These are phyloP conservation scores for Caenorhabditis japonica DNA, from an alignment of 2,888 invertebrate species.

Conservation along the genomic window DNA sequence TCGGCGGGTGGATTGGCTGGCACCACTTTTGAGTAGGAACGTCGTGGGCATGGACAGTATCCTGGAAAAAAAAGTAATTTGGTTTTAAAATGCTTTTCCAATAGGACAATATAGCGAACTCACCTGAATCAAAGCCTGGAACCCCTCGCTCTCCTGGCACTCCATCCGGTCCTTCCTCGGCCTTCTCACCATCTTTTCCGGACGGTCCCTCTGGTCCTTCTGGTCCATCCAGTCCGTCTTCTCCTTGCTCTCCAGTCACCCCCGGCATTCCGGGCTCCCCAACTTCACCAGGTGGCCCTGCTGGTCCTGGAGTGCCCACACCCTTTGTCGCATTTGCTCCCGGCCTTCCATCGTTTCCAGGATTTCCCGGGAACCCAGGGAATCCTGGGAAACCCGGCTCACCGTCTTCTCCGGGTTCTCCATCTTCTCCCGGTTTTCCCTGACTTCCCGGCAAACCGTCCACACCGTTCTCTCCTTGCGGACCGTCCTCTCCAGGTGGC, in stretches of 20 bases:
- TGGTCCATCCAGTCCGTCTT: constrained; percentile 46
- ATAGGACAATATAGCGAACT: not conserved
- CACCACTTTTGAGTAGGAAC: constrained; percentile 19
- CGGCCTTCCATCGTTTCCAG: constrained; percentile 41
- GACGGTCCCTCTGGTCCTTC: constrained; percentile 44
- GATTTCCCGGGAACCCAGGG: constrained; percentile 50
- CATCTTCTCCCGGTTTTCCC: constrained; percentile 36
- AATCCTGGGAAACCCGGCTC: constrained; percentile 46
- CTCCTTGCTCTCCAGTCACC: constrained; percentile 49
- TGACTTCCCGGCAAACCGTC: constrained; percentile 48
- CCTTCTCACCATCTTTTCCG: constrained; percentile 31
- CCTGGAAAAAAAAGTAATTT: too few species aligned
- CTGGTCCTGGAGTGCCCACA: constrained; percentile 39
- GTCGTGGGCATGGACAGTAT: constrained; percentile 48
- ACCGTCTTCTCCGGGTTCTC: constrained; percentile 38
- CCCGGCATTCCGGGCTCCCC: constrained; percentile 61
- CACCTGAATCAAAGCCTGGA: constrained; percentile 53
- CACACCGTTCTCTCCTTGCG: constrained; percentile 36
- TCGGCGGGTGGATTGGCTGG: constrained; percentile 8
- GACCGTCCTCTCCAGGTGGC: constrained; percentile 50
- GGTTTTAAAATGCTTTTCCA: too few species aligned
- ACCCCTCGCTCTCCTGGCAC: constrained; percentile 43
- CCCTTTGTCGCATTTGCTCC: constrained; percentile 45
- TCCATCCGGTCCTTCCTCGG: constrained; percentile 52
- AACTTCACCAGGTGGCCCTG: constrained; percentile 50